Evolutionary conservation across 2,888 invertebrate genomes (phyloP).

Genomic region (Leptinotarsa juncta): DNA sequence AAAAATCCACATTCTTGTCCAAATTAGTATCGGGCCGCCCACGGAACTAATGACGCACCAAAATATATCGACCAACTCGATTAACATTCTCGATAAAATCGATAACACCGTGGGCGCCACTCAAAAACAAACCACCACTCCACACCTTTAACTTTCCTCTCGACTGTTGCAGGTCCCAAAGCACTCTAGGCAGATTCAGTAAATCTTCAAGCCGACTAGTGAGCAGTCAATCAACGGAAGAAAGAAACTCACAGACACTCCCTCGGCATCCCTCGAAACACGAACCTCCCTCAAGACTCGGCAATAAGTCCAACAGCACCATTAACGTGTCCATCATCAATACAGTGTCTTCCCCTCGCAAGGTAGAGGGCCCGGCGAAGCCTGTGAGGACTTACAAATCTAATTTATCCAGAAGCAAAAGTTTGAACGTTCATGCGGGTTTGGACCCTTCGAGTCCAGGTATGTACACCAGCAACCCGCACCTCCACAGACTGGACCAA

Average conservation of each 20-base stretch:
- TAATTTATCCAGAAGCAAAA: slow-evolving; percentile 81
- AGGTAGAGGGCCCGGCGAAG: slow-evolving; percentile 75
- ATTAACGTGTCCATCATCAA: slow-evolving; percentile 77
- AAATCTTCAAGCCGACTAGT: slow-evolving; percentile 81
- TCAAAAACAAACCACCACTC: slow-evolving; percentile 7
- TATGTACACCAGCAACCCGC: slow-evolving; percentile 84
- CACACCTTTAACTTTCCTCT: slow-evolving; percentile 48
- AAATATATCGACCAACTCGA: slow-evolving; percentile 25
- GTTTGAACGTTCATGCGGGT: slow-evolving; percentile 82
- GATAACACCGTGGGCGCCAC: slow-evolving; percentile 32
- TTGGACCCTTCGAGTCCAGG: slow-evolving; percentile 51
- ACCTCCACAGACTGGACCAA: slow-evolving; percentile 77
- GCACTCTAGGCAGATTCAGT: slow-evolving; percentile 84
- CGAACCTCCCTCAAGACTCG: slow-evolving; percentile 63
- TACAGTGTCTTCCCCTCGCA: slow-evolving; percentile 62
- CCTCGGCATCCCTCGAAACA: slow-evolving; percentile 70
- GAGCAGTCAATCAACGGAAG: slow-evolving; percentile 67
- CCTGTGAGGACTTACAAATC: slow-evolving; percentile 84
- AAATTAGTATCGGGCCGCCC: slow-evolving; percentile 30
- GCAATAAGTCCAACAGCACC: slow-evolving; percentile 71
- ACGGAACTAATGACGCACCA: slow-evolving; percentile 29
- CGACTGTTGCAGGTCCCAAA: slow-evolving; percentile 73
- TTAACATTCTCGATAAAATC: slow-evolving; percentile 32
- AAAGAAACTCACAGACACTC: slow-evolving; percentile 78
- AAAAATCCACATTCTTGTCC: slow-evolving; percentile 29